Percentiles rank a stretch among this genome's conserved stretches.
Evolutionary conservation across 92 coral and sea anemone genomes (phyloP).

Genomic region (Siderastrea radians): DNA sequence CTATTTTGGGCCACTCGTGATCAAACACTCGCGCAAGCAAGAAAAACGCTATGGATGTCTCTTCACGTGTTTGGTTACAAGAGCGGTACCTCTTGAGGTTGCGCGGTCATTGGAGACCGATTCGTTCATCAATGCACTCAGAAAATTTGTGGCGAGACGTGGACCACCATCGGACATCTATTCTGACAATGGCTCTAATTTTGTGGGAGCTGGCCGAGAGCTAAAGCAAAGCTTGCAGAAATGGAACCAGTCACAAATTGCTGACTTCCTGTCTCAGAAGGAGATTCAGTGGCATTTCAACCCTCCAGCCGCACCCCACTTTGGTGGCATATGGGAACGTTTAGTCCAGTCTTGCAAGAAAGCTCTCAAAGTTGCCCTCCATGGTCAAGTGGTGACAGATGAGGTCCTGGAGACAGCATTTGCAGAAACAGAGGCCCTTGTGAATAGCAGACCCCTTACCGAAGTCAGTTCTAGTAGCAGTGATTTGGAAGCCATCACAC

Average conservation of each 20-base stretch:
- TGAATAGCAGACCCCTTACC: no score
- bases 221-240: slow-evolving; percentile 34
- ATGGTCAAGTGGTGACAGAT: no score
- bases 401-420: no score
- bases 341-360: no score
- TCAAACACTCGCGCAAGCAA: slow-evolving; percentile 38
- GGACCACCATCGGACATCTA: slow-evolving; percentile 42
- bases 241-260: slow-evolving; percentile 60
- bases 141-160: slow-evolving; percentile 39
- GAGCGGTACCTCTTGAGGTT: slow-evolving; percentile 62
- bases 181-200: slow-evolving; percentile 54
- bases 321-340: no score
- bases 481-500: no score
- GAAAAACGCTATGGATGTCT: slow-evolving; percentile 50
- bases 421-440: no score
- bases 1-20: slow-evolving; percentile 58
- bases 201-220: slow-evolving; percentile 68
- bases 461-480: no score
- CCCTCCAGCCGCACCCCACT: no score
- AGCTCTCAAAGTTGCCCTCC: no score
- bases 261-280: slow-evolving; percentile 35
- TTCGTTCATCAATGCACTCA: slow-evolving; percentile 37
- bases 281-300: no score
- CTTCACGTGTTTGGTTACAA: slow-evolving; percentile 50
- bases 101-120: slow-evolving; percentile 43